These are phyloP conservation scores for Zapus hudsonius DNA, from an alignment of 2,113 vertebrate genomes.

Conservation along the genomic window DNA sequence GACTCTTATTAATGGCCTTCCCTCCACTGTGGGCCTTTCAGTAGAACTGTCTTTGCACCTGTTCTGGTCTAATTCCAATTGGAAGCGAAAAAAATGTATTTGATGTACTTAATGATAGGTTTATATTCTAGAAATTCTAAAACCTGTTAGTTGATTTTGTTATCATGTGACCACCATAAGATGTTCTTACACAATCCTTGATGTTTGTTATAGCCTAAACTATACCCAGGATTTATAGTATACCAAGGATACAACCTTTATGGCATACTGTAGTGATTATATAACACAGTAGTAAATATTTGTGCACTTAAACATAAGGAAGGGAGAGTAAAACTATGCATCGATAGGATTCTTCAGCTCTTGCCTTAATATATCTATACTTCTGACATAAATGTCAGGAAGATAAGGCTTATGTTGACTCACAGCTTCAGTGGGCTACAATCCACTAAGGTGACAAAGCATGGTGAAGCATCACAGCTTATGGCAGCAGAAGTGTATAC, in stretches of 20 bases:
- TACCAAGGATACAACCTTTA: no score
- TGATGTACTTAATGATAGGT: not conserved
- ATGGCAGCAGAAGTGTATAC: not conserved
- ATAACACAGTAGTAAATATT: not conserved
- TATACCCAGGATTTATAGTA: not conserved
- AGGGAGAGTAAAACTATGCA: not conserved
- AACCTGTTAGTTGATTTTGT: not conserved
- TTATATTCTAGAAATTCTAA: not conserved
- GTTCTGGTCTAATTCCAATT: not conserved
- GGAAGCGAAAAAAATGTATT: not conserved
- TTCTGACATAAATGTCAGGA: not conserved
- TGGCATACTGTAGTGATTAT: not conserved
- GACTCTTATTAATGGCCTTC: no score
- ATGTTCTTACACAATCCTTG: not conserved
- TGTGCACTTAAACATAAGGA: not conserved
- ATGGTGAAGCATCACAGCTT: not conserved
- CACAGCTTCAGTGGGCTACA: not conserved
- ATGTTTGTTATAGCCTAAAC: not conserved
- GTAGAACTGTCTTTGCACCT: not conserved
- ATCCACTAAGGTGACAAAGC: no score
- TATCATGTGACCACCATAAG: not conserved
- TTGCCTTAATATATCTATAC: accelerated
- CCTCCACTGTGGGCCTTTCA: not conserved
- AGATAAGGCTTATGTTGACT: not conserved
- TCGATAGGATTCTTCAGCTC: not conserved